A percentile compares a stretch with the other conserved stretches of the same genome.
Evolutionary conservation across 2,888 invertebrate species (phyloP).

Genomic region (Sminthurinus aureus): DNA sequence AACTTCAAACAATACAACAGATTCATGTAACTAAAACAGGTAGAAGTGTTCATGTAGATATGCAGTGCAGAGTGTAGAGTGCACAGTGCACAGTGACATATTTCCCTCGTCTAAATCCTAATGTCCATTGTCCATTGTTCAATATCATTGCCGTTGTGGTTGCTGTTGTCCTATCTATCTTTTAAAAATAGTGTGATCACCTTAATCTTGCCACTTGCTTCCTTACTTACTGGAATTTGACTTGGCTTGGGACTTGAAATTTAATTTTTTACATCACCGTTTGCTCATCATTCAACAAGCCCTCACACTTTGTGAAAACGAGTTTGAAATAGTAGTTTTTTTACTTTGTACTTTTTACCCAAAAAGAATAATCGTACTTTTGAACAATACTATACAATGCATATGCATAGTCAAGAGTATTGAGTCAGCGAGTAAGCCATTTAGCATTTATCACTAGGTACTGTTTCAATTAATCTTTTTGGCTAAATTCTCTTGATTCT

Average conservation of each 20-base stretch:
- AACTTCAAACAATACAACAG: not conserved
- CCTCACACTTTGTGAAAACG: not conserved
- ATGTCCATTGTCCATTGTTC: not conserved
- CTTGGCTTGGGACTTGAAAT: not conserved
- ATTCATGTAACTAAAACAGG: not conserved
- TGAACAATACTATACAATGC: not conserved
- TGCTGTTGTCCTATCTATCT: not conserved
- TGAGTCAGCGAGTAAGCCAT: no score
- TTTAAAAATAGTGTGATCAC: not conserved
- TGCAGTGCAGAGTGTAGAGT: no score
- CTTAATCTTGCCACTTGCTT: not conserved
- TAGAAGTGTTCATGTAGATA: not conserved
- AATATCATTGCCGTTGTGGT: no score
- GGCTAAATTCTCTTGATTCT: no score
- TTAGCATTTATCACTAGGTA: no score
- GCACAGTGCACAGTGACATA: not conserved
- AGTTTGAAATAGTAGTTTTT: slow-evolving; percentile 24
- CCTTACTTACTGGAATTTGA: not conserved
- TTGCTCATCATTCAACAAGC: not conserved
- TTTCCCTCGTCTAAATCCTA: not conserved
- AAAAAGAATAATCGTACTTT: not conserved
- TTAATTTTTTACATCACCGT: not conserved
- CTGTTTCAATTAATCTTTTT: slow-evolving; percentile 9
- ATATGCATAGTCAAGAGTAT: no score
- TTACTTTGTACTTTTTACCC: not conserved